Evolutionary conservation across 2,888 invertebrate species (phyloP), one percentile per base, ranked within the genome.

Genomic region (Leptopilina drosophilae): DNA sequence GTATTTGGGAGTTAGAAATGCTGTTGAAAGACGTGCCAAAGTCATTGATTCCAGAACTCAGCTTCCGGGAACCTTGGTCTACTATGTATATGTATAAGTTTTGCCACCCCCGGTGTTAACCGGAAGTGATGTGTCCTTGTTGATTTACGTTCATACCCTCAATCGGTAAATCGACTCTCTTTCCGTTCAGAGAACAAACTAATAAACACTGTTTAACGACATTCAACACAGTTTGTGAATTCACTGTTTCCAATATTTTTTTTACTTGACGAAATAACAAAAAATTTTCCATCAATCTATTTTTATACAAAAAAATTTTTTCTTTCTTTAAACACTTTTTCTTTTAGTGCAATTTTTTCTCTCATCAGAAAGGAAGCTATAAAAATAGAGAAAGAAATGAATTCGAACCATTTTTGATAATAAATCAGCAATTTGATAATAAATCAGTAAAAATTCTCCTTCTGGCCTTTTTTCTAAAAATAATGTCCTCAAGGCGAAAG

Each of bases 121-220:
- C 87, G 89, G 88, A 89, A 89, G 86, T 83, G 85, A 88, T 87
- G 87, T 85, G 85, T 89, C 87, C 87, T 75, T 82, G 80, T 83
- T 88, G 89, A 89, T 88, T 87, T 88, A 88, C 85, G 85, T 77
- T 12, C 53, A 73, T 49, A 49, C 69, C 26, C 53, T 8, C 56
- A 33, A 73, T 73, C 69, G 69, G 69, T 73, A 73, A 73, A 73
- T 73, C 69, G 69, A 56, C 69, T 56, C 33, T 33, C 26, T 56
- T 73, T 73, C 69, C 53, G 9, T n/a, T 33, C 33, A 56, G 53
- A 56, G 53, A 56, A 56, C 53, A 33, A 73, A 9, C 53, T 73
- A 73, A 73, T n/a, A 53, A 73, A 53, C 69, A 33, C 33, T 33
- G 33, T 73, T 14, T 53, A 69, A 49, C 26, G 69, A 73, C 53